Evolutionary conservation across 2,888 invertebrate species (phyloP).

Genomic region (Torymus tubicola): DNA sequence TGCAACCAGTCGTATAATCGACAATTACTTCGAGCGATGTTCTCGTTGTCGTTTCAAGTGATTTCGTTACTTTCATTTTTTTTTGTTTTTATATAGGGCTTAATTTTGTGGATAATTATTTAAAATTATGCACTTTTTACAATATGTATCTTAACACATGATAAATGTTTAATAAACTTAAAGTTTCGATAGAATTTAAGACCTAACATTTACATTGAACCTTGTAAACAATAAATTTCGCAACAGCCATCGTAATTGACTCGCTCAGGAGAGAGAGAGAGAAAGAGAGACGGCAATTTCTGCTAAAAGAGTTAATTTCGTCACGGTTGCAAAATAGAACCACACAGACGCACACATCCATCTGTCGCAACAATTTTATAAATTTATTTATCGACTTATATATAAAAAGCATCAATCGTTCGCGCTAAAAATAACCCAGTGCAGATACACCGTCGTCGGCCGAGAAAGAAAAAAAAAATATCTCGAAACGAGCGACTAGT

Average conservation of each 20-base stretch:
- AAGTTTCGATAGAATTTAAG: no score
- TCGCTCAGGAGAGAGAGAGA: no score
- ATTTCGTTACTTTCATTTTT: not conserved
- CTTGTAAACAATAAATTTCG: no score
- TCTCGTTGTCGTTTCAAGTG: conserved; percentile 13
- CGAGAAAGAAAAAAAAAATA: not conserved
- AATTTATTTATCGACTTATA: conserved; percentile 24
- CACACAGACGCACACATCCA: not conserved
- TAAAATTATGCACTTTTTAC: no score
- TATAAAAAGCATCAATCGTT: conserved; percentile 58
- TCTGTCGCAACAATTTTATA: conserved; percentile 12
- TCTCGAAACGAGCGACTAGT: not conserved
- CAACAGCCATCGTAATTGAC: no score
- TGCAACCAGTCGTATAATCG: not conserved
- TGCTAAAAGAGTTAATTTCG: conserved; percentile 23
- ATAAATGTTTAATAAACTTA: no score
- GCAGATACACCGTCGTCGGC: conserved; percentile 50
- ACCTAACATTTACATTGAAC: no score
- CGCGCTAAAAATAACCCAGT: conserved; percentile 51
- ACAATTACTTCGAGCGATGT: conserved; percentile 22
- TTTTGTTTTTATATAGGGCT: no score
- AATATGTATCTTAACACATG: no score
- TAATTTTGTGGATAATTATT: no score
- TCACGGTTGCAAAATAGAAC: conserved; percentile 7
- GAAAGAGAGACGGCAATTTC: not conserved